phyloP scores from a whole-genome alignment of 2,113 vertebrate genomes.

The Symphodus melops region DNA sequence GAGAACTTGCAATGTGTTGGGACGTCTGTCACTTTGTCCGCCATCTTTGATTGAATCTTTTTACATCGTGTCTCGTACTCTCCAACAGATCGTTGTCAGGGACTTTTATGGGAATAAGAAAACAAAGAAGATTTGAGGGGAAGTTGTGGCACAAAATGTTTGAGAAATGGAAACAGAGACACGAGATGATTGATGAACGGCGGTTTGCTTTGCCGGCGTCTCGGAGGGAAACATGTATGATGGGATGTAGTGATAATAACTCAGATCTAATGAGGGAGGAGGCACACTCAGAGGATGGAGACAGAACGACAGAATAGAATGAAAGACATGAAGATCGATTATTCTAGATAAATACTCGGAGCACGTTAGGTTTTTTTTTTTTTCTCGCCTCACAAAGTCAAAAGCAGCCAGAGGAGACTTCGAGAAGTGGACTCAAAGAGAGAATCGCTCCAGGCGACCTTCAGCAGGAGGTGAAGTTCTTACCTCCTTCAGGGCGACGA shows the following conservation, averaged over 20 bases:
- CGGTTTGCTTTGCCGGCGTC: too few relatives aligned
- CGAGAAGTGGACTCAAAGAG: background rate
- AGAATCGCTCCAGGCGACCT: background rate
- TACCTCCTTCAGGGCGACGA: conserved; percentile 95
- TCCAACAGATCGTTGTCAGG: too few relatives aligned
- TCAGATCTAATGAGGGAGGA: background rate
- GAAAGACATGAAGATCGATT: conserved; percentile 2
- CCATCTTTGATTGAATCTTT: too few relatives aligned
- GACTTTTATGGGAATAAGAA: too few relatives aligned
- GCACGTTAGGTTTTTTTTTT: background rate
- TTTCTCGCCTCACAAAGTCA: background rate
- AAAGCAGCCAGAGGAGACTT: background rate
- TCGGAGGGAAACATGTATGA: too few relatives aligned
- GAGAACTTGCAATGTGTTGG: too few relatives aligned
- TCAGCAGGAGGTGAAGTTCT: background rate
- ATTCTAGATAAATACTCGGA: background rate
- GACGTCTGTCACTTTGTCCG: too few relatives aligned
- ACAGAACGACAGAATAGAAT: background rate
- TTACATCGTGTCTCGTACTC: too few relatives aligned
- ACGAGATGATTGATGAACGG: too few relatives aligned
- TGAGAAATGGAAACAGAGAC: too few relatives aligned
- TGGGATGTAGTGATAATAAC: background rate
- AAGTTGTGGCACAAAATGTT: too few relatives aligned
- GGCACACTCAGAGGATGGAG: background rate
- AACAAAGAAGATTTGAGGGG: too few relatives aligned